Evolutionary conservation across 2,888 invertebrate species (phyloP).

Genomic region (Torymus texanus): DNA sequence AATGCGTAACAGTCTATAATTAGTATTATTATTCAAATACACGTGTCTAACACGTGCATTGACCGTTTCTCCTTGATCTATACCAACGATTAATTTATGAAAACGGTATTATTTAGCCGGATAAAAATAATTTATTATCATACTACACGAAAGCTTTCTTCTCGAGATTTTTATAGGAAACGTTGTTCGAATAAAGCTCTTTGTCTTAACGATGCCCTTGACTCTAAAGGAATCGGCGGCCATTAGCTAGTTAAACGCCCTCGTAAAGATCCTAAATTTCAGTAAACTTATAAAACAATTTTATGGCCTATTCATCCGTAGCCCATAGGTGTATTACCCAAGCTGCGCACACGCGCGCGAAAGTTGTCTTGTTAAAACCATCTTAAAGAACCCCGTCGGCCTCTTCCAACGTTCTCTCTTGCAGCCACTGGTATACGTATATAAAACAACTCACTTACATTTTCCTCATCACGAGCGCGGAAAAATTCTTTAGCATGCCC

Average conservation of each 20-base stretch:
- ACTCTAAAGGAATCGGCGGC: conserved; percentile 5
- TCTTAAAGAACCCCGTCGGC: conserved; percentile 1
- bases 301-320: conserved; percentile 19
- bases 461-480: neutral
- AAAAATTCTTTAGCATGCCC: too few species aligned
- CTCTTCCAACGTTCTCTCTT: neutral
- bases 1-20: too few species aligned
- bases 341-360: too few species aligned
- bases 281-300: conserved; percentile 1
- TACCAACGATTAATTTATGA: too few species aligned
- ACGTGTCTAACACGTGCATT: too few species aligned
- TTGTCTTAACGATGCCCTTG: conserved; percentile 35
- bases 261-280: conserved; percentile 30
- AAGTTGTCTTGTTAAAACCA: conserved; percentile 15
- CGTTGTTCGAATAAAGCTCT: conserved; percentile 1
- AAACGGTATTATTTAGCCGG: too few species aligned
- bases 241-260: conserved; percentile 25
- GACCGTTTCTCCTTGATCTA: too few species aligned
- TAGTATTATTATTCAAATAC: too few species aligned
- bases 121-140: too few species aligned
- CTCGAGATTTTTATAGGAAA: too few species aligned
- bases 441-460: conserved; percentile 4
- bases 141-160: too few species aligned
- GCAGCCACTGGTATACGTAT: too few species aligned
- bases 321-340: conserved; percentile 5